Evolutionary conservation across 1,140 invertebrate species (phyloP).

Genomic region (Zophobas morio): DNA sequence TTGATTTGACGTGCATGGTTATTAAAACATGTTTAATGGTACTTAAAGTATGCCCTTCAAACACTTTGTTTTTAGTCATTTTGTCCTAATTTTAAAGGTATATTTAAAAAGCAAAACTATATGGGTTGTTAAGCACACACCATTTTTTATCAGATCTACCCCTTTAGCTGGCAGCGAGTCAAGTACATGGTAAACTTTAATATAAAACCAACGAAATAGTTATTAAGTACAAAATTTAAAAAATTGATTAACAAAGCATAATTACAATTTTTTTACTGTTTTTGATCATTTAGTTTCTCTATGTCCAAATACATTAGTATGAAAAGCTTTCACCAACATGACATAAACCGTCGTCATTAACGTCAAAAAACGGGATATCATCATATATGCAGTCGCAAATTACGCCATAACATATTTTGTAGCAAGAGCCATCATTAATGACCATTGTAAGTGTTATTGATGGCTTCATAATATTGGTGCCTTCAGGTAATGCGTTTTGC

Average conservation of each 20-base stretch:
- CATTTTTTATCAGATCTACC: no score
- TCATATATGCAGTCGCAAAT: conserved; percentile 44
- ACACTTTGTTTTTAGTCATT: no score
- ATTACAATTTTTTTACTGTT: conserved; percentile 43
- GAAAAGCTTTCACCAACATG: conserved; percentile 42
- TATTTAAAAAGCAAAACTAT: no score
- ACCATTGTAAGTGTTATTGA: conserved; percentile 26
- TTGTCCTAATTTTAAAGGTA: no score
- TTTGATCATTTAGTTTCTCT: conserved; percentile 44
- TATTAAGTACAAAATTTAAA: conserved; percentile 37
- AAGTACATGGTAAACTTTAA: neutral
- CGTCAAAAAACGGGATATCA: conserved; percentile 41
- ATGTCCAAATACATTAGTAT: conserved; percentile 44
- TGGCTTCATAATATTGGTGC: conserved; percentile 44
- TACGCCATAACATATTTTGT: conserved; percentile 42
- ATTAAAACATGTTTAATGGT: no score
- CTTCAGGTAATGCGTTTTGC: conserved; percentile 22
- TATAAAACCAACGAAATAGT: conserved; percentile 39
- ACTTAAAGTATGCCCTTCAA: no score
- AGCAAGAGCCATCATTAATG: conserved; percentile 39
- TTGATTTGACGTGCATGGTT: no score
- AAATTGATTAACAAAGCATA: conserved; percentile 41
- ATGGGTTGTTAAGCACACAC: no score
- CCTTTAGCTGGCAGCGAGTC: neutral
- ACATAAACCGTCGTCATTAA: conserved; percentile 44